Evolutionary conservation across 23 tunicate species (phyloP), one percentile per base, ranked within the genome.

Genomic region (Corella eumyota): DNA sequence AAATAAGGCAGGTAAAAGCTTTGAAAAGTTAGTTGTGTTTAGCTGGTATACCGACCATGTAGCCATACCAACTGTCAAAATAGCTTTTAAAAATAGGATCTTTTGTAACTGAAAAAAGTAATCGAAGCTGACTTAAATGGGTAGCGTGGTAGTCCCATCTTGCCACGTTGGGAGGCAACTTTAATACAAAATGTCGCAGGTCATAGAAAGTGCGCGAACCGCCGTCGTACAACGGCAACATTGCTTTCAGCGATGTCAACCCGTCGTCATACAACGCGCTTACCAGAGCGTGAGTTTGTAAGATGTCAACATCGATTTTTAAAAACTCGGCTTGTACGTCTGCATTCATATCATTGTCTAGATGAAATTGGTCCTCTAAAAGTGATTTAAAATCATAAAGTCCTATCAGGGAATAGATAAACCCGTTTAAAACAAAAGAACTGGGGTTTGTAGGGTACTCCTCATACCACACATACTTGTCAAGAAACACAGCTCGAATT

Each of bases 111-210:
- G 95, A 61, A 23, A 46, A 29, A 24, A 93, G 47, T 30, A 93
- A 29, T 0, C 76, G 78, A n/a, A 93, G 58, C 75, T 93, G 99
- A 36, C 71, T 74, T 20, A 93, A 31, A 55, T 93, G 99, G 23
- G 79, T 82, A 19, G 80, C 58, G 55, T 93, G 99, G 72, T 93
- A 93, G 58, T 93, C 99, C 99, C 99, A 93, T 36, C 99, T 46
- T 1, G 99, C 99, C 4, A 93, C 35, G 50, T 85, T 93, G 47
- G 99, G 99, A 58, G 58, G 88, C 26, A 45, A 67, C 59, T 73
- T 67, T 27, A 77, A 47, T 7, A 63, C 40, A 50, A 84, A 67
- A 62, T 93, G 99, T 5, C 95, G 67, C 45, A 93, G 57, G 55
- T 93, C 99, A 54, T 93, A 93, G 48, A 93, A 68, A 24, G 99